A percentile compares a stretch with the other conserved stretches of the same genome.
phyloP scores from a whole-genome alignment of 1,140 invertebrate species.

The Stegodyphus mimosarum region DNA sequence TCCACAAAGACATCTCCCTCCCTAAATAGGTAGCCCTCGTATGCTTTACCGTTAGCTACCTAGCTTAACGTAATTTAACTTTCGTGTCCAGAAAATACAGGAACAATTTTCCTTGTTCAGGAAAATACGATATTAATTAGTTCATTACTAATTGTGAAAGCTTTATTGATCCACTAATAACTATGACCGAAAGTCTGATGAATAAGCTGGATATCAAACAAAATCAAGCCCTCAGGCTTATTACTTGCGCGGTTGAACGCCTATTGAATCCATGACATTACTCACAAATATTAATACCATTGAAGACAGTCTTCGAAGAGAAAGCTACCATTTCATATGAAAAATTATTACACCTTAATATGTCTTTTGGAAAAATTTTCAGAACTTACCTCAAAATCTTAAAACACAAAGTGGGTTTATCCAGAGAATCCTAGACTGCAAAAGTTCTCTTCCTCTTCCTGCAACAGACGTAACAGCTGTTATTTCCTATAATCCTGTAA shows the following conservation, averaged over 20 bases:
- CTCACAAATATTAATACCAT: constrained; percentile 4
- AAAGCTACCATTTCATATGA: not conserved
- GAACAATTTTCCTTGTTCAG: too few relatives aligned
- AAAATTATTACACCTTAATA: not conserved
- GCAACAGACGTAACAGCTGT: too few relatives aligned
- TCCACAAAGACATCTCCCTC: too few relatives aligned
- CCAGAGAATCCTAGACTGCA: not conserved
- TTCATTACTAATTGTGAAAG: too few relatives aligned
- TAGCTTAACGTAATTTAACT: too few relatives aligned
- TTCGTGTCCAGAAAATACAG: too few relatives aligned
- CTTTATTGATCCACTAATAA: constrained; percentile 1
- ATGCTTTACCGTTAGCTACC: too few relatives aligned
- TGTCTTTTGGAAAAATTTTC: not conserved
- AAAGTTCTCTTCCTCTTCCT: not conserved
- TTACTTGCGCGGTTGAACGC: not conserved
- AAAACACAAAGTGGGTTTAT: not conserved
- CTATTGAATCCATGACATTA: not conserved
- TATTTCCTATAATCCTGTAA: too few relatives aligned
- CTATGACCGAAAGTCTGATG: not conserved
- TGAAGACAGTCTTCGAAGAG: not conserved
- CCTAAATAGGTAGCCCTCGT: too few relatives aligned
- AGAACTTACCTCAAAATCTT: not conserved
- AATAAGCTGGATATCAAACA: not conserved
- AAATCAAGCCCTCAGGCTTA: constrained; percentile 1
- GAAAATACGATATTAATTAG: too few relatives aligned